Evolutionary conservation across 2,888 invertebrate genomes (phyloP).

Genomic region (Drosophila tanythrix): DNA sequence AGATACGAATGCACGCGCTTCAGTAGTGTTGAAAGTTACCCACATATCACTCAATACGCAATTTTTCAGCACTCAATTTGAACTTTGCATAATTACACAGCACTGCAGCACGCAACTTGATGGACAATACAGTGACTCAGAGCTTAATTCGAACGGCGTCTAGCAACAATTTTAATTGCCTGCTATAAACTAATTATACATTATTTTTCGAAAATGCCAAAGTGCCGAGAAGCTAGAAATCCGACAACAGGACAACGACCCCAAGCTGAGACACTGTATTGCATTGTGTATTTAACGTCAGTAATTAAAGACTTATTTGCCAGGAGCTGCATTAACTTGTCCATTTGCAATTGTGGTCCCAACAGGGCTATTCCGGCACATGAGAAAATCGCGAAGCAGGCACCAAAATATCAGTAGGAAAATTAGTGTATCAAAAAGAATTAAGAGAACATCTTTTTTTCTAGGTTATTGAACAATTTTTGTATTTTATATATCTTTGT

Average conservation of each 20-base stretch:
- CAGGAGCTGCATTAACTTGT: background rate
- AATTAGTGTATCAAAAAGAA: background rate
- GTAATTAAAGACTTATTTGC: too few species aligned
- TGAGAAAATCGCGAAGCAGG: background rate
- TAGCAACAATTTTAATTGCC: too few species aligned
- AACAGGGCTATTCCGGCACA: background rate
- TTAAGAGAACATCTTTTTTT: background rate
- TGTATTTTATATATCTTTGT: constrained; percentile 48
- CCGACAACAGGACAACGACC: too few species aligned
- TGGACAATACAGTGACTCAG: background rate
- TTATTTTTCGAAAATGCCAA: too few species aligned
- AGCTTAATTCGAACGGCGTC: too few species aligned
- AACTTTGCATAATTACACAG: constrained; percentile 19
- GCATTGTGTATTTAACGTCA: too few species aligned
- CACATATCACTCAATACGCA: background rate
- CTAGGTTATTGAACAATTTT: constrained; percentile 54
- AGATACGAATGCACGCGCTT: background rate
- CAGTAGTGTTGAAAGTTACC: constrained; percentile 6
- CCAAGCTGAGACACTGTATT: too few species aligned
- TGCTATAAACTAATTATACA: too few species aligned
- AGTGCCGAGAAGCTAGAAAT: too few species aligned
- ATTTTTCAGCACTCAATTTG: background rate
- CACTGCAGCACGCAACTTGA: constrained; percentile 15
- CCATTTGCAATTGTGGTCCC: background rate
- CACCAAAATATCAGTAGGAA: background rate